phyloP scores from a whole-genome alignment of 2,888 invertebrate species.

The Gymnosoma rotundatum region DNA sequence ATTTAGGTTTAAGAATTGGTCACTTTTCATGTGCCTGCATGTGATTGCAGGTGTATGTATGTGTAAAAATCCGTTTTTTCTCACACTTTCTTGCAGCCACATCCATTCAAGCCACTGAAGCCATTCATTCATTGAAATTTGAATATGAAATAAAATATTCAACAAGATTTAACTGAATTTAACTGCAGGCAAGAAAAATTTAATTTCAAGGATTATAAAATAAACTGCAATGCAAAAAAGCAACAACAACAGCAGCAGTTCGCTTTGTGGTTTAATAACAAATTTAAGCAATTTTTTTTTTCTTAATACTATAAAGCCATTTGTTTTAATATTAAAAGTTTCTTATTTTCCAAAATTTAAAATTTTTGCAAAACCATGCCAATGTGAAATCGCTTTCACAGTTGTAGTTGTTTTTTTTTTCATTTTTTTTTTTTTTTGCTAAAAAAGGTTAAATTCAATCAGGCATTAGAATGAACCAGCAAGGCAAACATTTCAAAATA shows the following conservation, averaged over 20 bases:
- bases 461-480: too few relatives aligned
- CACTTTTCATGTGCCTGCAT: slow-evolving; percentile 18
- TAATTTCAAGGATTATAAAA: slow-evolving; percentile 62
- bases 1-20: slow-evolving; percentile 47
- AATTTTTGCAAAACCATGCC: background rate
- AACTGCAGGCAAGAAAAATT: slow-evolving; percentile 56
- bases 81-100: slow-evolving; percentile 36
- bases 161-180: slow-evolving; percentile 55
- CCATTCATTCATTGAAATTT: slow-evolving; percentile 54
- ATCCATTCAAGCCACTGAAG: slow-evolving; percentile 26
- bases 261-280: slow-evolving; percentile 27
- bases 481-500: too few relatives aligned
- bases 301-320: background rate
- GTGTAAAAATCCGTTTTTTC: slow-evolving; percentile 3
- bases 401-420: too few relatives aligned
- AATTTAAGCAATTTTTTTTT: slow-evolving; percentile 16
- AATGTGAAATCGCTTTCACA: too few relatives aligned
- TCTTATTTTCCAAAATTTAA: slow-evolving; percentile 2
- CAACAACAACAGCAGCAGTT: background rate
- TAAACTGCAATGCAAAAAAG: slow-evolving; percentile 36
- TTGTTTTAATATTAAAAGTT: background rate
- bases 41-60: background rate
- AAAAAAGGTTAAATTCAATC: too few relatives aligned
- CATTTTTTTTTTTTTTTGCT: too few relatives aligned
- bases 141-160: slow-evolving; percentile 56